A percentile compares a stretch with the other conserved stretches of the same genome.
phyloP scores from a whole-genome alignment of 2,113 vertebrate genomes.

The Microcebus jonahi region DNA sequence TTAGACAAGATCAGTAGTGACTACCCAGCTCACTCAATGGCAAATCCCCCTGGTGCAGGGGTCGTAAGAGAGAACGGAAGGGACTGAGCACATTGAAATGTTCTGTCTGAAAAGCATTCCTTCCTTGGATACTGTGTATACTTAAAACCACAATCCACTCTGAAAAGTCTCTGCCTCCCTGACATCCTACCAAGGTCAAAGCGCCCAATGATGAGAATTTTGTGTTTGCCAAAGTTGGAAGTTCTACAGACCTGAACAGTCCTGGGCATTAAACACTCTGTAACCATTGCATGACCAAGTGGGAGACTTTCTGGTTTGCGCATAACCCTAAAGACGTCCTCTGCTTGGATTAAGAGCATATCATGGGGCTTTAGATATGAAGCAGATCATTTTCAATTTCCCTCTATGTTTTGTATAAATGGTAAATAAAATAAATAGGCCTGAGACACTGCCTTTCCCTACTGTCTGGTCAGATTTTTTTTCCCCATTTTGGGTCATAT shows the following conservation, averaged over 20 bases:
- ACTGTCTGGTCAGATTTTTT: not conserved
- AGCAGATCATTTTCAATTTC: not conserved
- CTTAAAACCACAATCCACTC: not conserved
- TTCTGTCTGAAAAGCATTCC: not conserved
- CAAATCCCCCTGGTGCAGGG: not conserved
- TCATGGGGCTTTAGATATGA: not conserved
- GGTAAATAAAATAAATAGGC: conserved; percentile 4
- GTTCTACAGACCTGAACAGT: not conserved
- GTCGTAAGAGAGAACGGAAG: not conserved
- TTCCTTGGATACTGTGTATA: not conserved
- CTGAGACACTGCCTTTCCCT: not conserved
- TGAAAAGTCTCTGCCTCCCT: not conserved
- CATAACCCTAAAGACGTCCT: not conserved
- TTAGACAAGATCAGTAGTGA: not conserved
- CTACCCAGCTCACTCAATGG: not conserved
- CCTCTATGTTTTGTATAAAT: not conserved
- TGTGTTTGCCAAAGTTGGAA: not conserved
- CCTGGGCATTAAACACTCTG: not conserved
- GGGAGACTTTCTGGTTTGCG: not conserved
- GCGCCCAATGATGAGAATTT: not conserved
- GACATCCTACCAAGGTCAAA: not conserved
- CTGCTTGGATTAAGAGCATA: not conserved
- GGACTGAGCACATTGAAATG: not conserved
- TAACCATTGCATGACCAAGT: not conserved
- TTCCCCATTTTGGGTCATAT: not conserved